Percentiles rank a stretch among this genome's conserved stretches.
phyloP scores from a whole-genome alignment of 2,888 invertebrate genomes.

The Drosophila tanythrix region DNA sequence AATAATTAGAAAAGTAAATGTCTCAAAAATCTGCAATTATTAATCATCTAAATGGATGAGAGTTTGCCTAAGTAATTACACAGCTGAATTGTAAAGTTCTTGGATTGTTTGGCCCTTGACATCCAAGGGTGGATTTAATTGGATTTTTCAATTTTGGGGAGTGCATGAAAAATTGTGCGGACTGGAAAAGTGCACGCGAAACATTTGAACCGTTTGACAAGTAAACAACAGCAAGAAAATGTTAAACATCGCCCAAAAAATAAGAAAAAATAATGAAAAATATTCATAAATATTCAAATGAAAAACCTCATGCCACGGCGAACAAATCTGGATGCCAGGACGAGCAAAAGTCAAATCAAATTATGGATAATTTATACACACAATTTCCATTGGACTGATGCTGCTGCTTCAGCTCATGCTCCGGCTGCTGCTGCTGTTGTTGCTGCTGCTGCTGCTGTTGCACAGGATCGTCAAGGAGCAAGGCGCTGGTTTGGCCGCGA shows the following conservation, averaged over 20 bases:
- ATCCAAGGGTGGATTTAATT: slow-evolving; percentile 26
- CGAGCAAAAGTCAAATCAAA: slow-evolving; percentile 69
- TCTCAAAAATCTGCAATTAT: slow-evolving; percentile 2
- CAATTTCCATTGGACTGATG: slow-evolving; percentile 57
- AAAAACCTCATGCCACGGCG: slow-evolving; percentile 55
- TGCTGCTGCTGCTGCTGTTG: neutral
- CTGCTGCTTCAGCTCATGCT: slow-evolving; percentile 8
- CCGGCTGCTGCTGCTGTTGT: neutral
- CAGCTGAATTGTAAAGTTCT: slow-evolving; percentile 23
- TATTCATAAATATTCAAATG: slow-evolving; percentile 78
- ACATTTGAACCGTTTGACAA: slow-evolving; percentile 10
- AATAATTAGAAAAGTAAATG: slow-evolving; percentile 7
- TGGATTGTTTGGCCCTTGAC: neutral
- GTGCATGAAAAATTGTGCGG: slow-evolving; percentile 43
- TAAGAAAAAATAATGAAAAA: slow-evolving; percentile 27
- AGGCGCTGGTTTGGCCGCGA: slow-evolving; percentile 23
- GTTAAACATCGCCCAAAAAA: slow-evolving; percentile 26
- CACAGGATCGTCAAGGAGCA: slow-evolving; percentile 34
- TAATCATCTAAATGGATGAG: slow-evolving; percentile 21
- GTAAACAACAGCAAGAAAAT: slow-evolving; percentile 34
- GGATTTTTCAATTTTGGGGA: slow-evolving; percentile 42
- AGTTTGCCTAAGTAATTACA: slow-evolving; percentile 36
- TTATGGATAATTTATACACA: slow-evolving; percentile 72
- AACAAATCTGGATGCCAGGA: slow-evolving; percentile 43
- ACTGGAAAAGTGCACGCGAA: slow-evolving; percentile 44